Conservation (phyloP, 2,888 invertebrate species). For the Oscheius onirici region DNA sequence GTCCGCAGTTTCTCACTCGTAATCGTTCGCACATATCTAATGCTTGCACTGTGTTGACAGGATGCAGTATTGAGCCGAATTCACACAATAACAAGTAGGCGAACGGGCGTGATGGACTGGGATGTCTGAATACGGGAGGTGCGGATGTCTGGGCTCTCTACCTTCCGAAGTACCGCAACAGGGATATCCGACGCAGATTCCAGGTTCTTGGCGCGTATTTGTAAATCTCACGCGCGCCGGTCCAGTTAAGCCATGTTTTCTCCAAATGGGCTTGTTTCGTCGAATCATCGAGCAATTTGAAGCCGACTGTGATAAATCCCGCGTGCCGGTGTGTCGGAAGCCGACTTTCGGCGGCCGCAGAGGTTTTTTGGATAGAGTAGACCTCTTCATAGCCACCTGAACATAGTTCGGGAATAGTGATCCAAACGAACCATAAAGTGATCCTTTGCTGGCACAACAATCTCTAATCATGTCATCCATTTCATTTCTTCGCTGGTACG, state of each 20-base stretch:
- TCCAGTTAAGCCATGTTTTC: constrained; percentile 67
- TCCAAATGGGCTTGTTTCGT: constrained; percentile 56
- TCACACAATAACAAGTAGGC: constrained; percentile 69
- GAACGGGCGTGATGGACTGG: constrained; percentile 52
- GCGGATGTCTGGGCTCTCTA: constrained; percentile 32
- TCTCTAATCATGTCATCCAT: constrained; percentile 50
- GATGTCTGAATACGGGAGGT: constrained; percentile 5
- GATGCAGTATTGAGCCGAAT: constrained; percentile 69
- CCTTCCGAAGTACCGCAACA: constrained; percentile 55
- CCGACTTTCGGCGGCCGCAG: constrained; percentile 44
- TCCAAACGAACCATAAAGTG: constrained; percentile 41
- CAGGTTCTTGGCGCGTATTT: constrained; percentile 68
- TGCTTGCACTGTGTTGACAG: constrained; percentile 65
- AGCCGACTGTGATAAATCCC: constrained; percentile 68
- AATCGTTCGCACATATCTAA: constrained; percentile 69
- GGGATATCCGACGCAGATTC: constrained; percentile 64
- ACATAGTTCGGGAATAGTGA: constrained; percentile 10
- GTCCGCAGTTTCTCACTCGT: constrained; percentile 68
- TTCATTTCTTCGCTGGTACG: constrained; percentile 47
- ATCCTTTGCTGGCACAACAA: constrained; percentile 48
- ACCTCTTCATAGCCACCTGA: constrained; percentile 65
- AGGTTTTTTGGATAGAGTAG: constrained; percentile 61
- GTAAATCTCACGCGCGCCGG: constrained; percentile 70
- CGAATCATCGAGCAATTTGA: constrained; percentile 63
- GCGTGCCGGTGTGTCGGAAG: constrained; percentile 60